These are phyloP conservation scores for Drosophila sordidapex DNA, from an alignment of 2,888 invertebrate species.

Conservation along the genomic window DNA sequence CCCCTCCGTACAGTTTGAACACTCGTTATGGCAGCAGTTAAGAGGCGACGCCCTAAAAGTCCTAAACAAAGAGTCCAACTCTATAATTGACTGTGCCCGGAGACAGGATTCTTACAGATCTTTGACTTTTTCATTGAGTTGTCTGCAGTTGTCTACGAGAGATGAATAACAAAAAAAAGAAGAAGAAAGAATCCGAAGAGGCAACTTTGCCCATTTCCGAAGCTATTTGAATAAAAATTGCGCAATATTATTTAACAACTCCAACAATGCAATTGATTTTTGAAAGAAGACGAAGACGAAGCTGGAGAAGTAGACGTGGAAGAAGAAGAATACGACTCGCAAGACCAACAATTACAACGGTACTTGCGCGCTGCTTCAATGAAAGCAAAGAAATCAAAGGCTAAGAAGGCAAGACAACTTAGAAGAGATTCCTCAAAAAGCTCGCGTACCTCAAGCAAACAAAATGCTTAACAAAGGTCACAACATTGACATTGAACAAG, in stretches of 20 bases:
- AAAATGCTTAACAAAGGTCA: constrained; percentile 80
- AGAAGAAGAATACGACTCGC: constrained; percentile 35
- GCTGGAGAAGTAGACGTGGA: background rate
- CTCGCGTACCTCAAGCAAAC: constrained; percentile 54
- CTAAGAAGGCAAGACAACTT: constrained; percentile 17
- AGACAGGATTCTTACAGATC: constrained; percentile 16
- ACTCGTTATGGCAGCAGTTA: constrained; percentile 12
- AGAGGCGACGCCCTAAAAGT: constrained; percentile 35
- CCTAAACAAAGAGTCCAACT: constrained; percentile 29
- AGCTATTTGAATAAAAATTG: constrained; percentile 73
- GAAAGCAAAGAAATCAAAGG: constrained; percentile 48
- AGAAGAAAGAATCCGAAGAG: constrained; percentile 6
- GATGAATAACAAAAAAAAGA: background rate
- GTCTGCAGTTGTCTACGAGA: constrained; percentile 36
- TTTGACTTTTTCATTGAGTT: constrained; percentile 22
- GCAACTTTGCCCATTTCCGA: constrained; percentile 34
- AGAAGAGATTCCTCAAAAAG: constrained; percentile 52
- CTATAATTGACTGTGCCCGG: background rate
- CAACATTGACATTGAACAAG: constrained; percentile 77
- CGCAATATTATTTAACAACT: constrained; percentile 75
- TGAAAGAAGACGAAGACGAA: constrained; percentile 21
- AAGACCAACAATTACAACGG: constrained; percentile 74
- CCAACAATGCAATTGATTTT: constrained; percentile 52
- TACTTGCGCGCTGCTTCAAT: constrained; percentile 61
- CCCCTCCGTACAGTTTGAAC: background rate